Evolutionary conservation across 2,797 vertebrate species (phyloP).

Genomic region (Molossus alvarezi): DNA sequence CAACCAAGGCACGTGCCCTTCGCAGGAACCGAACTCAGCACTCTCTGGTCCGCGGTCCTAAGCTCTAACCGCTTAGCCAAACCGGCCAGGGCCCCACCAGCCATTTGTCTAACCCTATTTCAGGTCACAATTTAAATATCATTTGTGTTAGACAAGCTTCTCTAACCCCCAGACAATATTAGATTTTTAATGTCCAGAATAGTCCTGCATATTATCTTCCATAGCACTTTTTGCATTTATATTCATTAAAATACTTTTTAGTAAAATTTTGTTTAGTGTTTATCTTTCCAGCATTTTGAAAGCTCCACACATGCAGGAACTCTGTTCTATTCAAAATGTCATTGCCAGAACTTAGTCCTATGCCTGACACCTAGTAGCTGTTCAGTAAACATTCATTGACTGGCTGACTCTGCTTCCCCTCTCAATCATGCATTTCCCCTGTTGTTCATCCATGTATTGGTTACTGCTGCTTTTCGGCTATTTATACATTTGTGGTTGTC

Average conservation of each 20-base stretch:
- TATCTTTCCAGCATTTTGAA: slow-evolving; percentile 60
- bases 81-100: not conserved
- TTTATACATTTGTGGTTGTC: slow-evolving; percentile 57
- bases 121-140: not conserved
- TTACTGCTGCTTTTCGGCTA: slow-evolving; percentile 58
- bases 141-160: slow-evolving; percentile 41
- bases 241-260: slow-evolving; percentile 29
- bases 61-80: no score
- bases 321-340: slow-evolving; percentile 36
- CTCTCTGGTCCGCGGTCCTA: no score
- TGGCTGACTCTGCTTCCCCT: not conserved
- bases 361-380: slow-evolving; percentile 3
- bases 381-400: slow-evolving; percentile 17
- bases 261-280: slow-evolving; percentile 42
- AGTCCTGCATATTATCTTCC: slow-evolving; percentile 5
- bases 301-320: not conserved
- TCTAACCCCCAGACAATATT: slow-evolving; percentile 4
- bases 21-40: no score
- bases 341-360: slow-evolving; percentile 17
- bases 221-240: not conserved
- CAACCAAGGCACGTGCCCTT: no score
- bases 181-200: not conserved
- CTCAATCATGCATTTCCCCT: not conserved
- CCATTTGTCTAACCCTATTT: slow-evolving; percentile 47
- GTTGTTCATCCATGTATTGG: slow-evolving; percentile 48